Evolutionary conservation across 2,888 invertebrate genomes (phyloP), one percentile per base, ranked within the genome.

Genomic region (Nephrotoma appendiculata): DNA sequence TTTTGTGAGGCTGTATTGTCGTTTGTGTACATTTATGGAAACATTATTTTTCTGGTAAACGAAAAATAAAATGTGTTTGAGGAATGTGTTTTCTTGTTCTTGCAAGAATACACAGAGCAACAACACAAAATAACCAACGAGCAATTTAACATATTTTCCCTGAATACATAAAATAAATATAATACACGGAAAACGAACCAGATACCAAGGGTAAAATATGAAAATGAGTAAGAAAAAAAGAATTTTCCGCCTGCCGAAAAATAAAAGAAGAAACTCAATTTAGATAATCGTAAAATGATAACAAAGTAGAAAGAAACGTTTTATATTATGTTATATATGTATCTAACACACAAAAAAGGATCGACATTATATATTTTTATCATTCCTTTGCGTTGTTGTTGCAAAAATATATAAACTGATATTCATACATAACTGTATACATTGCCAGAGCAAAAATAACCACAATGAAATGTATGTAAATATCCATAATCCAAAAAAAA

Each of bases 201-300:
- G 71, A 31, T 71, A 71, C 31, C 71, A 71, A 71, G 71, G 71
- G 31, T 71, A 71, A 71, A 71, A 71, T 71, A 71, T 71, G 71
- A 71, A 71, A 57, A 71, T 31, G 71, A 71, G 71, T 31, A 71
- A 71, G 31, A 31, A 71, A 71, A 71, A 5, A 31, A 9, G 31
- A 71, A 71, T 31, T 71, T 71, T 71, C 31, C 71, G 31, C 52
- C 5, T 5, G 2, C 15, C 52, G 52, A 57, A 57, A 52, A 71
- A 71, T 71, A 71, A 71, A 71, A 71, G 84, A 84, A 84, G 84
- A 43, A 84, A 84, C 84, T 84, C 84, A 84, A 84, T 84, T 84
- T 84, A 84, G 84, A 84, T 84, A 84, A 84, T 84, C 84, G 15
- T 41, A 43, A 84, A 43, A 84, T 84, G 84, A 84, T 84, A 84